These are phyloP conservation scores for Periparus ater DNA, from an alignment of 2,797 vertebrate genomes.

Conservation along the genomic window DNA sequence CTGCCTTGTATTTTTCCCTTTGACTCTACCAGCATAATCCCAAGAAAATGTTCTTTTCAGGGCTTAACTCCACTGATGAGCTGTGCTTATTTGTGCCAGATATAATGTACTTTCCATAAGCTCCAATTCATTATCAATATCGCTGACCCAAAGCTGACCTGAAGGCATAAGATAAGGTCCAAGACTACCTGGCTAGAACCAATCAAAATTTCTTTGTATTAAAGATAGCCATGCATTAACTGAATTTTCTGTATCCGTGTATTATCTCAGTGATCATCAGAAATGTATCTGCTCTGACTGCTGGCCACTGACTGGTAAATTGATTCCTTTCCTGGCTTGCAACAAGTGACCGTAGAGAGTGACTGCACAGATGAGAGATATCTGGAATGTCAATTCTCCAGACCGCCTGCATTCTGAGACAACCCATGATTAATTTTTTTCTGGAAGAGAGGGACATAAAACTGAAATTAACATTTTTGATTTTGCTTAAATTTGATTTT, in stretches of 20 bases:
- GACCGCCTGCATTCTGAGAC: neutral
- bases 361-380: neutral
- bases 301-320: neutral
- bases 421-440: neutral
- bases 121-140: neutral
- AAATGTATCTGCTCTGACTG: constrained; percentile 9
- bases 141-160: neutral
- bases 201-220: constrained; percentile 24
- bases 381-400: neutral
- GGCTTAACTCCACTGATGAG: neutral
- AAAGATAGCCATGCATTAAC: constrained; percentile 1
- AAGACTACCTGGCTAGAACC: neutral
- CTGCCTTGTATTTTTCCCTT: neutral
- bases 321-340: constrained; percentile 13
- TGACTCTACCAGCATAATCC: neutral
- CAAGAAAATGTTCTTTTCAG: neutral
- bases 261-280: constrained; percentile 32
- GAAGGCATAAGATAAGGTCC: neutral
- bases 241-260: constrained; percentile 21
- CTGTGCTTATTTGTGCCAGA: neutral
- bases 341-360: neutral
- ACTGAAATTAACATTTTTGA: neutral
- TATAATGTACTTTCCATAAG: neutral
- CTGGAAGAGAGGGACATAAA: rapidly evolving
- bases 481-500: neutral